Conservation (phyloP, 2,113 vertebrate genomes). For the Stegastes partitus region DNA sequence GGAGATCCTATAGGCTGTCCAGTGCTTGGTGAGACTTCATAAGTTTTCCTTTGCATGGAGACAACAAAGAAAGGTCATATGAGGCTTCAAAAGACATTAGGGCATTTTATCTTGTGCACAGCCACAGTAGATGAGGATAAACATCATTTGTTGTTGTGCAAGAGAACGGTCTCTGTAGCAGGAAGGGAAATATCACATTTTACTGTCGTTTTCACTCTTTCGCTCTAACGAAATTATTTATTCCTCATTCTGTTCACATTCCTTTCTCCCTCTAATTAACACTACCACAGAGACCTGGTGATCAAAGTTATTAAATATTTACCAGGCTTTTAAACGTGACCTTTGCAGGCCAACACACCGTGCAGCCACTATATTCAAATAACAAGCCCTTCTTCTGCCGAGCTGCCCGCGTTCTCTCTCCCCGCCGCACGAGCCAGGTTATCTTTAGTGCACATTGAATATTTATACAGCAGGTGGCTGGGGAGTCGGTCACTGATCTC, state of each 20-base stretch:
- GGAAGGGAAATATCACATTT: neutral
- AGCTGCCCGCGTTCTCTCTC: conserved; percentile 56
- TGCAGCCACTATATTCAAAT: conserved; percentile 62
- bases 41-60: conserved; percentile 51
- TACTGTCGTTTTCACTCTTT: neutral
- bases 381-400: conserved; percentile 33
- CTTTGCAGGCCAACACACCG: conserved; percentile 54
- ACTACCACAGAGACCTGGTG: conserved; percentile 29
- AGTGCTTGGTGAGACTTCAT: conserved; percentile 15
- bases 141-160: conserved; percentile 8
- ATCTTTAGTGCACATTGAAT: conserved; percentile 84
- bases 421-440: conserved; percentile 62
- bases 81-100: conserved; percentile 60
- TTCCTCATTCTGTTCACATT: conserved; percentile 8
- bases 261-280: conserved; percentile 32
- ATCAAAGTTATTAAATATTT: conserved; percentile 76
- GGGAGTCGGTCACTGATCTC: conserved; percentile 80
- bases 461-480: conserved; percentile 80
- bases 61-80: conserved; percentile 75
- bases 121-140: conserved; percentile 15
- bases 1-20: conserved; percentile 33
- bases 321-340: conserved; percentile 67
- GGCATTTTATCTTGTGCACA: conserved; percentile 56
- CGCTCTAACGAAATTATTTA: neutral
- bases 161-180: neutral